phyloP scores from a whole-genome alignment of 2,797 vertebrate genomes.

The Leuciscus waleckii region DNA sequence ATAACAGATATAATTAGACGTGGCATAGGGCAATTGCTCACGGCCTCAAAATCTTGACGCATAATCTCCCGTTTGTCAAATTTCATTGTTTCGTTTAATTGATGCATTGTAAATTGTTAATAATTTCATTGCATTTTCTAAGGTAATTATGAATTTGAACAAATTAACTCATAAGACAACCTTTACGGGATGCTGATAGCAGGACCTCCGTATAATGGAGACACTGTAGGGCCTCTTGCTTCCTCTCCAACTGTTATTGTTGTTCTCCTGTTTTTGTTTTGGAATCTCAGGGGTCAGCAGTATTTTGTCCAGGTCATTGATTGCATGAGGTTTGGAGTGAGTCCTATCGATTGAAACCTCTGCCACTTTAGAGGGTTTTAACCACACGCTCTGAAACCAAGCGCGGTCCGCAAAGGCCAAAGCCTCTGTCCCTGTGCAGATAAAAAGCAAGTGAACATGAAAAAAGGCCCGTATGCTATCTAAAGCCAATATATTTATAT shows the following conservation, averaged over 20 bases:
- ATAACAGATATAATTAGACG: conserved; percentile 42
- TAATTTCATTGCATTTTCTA: neutral
- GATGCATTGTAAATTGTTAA: conserved; percentile 10
- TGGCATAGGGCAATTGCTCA: conserved; percentile 30
- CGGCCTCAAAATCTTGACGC: conserved; percentile 50
- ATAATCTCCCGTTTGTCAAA: conserved; percentile 56
- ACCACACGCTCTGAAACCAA: conserved; percentile 30
- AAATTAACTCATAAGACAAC: neutral
- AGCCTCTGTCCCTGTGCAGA: conserved; percentile 30
- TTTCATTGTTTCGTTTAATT: conserved; percentile 21
- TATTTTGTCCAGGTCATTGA: conserved; percentile 43
- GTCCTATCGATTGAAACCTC: conserved; percentile 45
- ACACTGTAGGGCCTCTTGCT: neutral
- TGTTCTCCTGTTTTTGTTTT: conserved; percentile 32
- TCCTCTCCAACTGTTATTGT: neutral
- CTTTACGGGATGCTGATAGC: neutral
- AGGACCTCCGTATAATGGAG: neutral
- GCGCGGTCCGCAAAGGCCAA: conserved; percentile 19
- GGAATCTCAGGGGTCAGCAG: conserved; percentile 51
- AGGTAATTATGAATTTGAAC: conserved; percentile 1
- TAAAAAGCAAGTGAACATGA: conserved; percentile 25
- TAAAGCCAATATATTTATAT: conserved; percentile 12
- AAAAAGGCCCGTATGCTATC: conserved; percentile 10
- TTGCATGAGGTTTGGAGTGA: conserved; percentile 33
- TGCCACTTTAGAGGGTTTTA: conserved; percentile 28